These are phyloP conservation scores for Brachionus plicatilis DNA, from an alignment of 1,140 invertebrate genomes.

Conservation along the genomic window DNA sequence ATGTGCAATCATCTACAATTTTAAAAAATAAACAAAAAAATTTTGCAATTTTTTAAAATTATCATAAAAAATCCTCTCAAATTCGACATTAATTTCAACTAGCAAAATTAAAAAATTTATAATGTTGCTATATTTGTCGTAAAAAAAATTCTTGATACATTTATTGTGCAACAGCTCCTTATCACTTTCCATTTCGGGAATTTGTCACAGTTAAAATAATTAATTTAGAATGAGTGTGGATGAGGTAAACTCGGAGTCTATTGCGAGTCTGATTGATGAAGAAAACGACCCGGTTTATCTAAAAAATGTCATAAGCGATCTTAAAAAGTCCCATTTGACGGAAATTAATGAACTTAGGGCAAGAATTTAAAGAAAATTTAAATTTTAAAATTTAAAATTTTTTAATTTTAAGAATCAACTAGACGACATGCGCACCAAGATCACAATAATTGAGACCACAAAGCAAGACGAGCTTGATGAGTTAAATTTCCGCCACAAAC, in stretches of 20 bases:
- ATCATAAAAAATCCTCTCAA: slow-evolving; percentile 28
- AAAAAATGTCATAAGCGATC: not conserved
- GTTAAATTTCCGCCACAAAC: not conserved
- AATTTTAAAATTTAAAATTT: not conserved
- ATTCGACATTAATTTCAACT: not conserved
- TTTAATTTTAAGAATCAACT: not conserved
- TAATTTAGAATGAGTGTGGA: not conserved
- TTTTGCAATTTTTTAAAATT: slow-evolving; percentile 22
- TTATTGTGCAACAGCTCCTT: not conserved
- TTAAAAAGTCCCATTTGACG: not conserved
- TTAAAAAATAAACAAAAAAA: not conserved
- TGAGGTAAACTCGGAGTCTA: not conserved
- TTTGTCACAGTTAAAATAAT: not conserved
- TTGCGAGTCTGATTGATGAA: not conserved
- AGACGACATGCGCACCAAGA: slow-evolving; percentile 31
- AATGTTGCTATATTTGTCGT: not conserved
- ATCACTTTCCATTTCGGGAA: not conserved
- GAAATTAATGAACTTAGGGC: slow-evolving; percentile 13
- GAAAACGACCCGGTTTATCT: not conserved
- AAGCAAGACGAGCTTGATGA: slow-evolving; percentile 37
- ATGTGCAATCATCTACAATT: slow-evolving; percentile 10
- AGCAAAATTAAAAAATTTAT: not conserved
- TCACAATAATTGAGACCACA: slow-evolving; percentile 29
- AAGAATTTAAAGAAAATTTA: not conserved
- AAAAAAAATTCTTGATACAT: not conserved